phyloP scores from a whole-genome alignment of 2,113 vertebrate genomes.

The Leiothrix lutea region DNA sequence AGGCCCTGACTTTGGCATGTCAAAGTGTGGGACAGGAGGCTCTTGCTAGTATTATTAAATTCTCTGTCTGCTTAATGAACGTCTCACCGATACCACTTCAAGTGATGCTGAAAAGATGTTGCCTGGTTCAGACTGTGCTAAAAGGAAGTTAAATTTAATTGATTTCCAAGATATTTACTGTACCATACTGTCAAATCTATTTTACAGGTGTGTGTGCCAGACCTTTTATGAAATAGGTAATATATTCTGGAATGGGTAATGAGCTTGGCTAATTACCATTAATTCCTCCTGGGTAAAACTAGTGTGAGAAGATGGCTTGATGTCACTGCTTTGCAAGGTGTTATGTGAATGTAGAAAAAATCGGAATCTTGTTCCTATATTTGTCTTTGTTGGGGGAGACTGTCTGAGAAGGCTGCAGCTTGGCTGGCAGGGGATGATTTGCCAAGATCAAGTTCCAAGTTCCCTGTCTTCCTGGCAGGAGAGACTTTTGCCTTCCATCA shows the following conservation, averaged over 20 bases:
- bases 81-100: neutral
- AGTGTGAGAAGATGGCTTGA: slow-evolving; percentile 17
- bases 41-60: neutral
- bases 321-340: slow-evolving; percentile 33
- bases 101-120: neutral
- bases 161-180: neutral
- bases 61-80: neutral
- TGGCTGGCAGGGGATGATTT: slow-evolving; percentile 12
- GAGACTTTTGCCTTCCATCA: neutral
- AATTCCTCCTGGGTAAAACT: slow-evolving; percentile 25
- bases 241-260: neutral
- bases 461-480: slow-evolving; percentile 9
- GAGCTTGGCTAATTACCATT: slow-evolving; percentile 26
- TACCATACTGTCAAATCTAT: neutral
- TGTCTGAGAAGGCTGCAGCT: slow-evolving; percentile 34
- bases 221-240: slow-evolving; percentile 16
- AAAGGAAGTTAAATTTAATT: slow-evolving; percentile 17
- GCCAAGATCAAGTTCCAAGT: slow-evolving; percentile 53
- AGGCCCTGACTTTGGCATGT: neutral
- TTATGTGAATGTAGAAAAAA: slow-evolving; percentile 22
- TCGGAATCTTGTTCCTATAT: slow-evolving; percentile 33
- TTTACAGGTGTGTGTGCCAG: slow-evolving; percentile 14
- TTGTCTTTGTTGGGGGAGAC: slow-evolving; percentile 15
- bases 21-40: neutral
- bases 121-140: neutral